Conservation (phyloP, 2,888 invertebrate species). For the Xestia sexstrigata region DNA sequence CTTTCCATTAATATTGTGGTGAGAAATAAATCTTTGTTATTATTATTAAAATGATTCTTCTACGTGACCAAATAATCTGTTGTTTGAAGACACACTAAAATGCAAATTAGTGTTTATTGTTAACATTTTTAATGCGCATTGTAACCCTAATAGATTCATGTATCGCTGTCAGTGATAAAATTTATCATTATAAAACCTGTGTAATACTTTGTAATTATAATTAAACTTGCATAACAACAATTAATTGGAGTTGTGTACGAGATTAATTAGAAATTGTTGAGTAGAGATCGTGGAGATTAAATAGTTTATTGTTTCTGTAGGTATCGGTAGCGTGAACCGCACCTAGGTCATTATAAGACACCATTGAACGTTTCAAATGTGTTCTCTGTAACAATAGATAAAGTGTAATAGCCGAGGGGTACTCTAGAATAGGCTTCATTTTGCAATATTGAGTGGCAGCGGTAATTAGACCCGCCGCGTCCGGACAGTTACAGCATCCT, state of each 20-base stretch:
- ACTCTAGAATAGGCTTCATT: constrained; percentile 84
- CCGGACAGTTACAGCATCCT: constrained; percentile 88
- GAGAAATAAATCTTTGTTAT: too few relatives aligned
- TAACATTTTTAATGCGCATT: constrained; percentile 66
- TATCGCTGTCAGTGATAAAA: constrained; percentile 74
- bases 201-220: constrained; percentile 81
- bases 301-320: constrained; percentile 80
- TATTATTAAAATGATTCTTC: too few relatives aligned
- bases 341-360: constrained; percentile 83
- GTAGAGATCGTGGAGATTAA: constrained; percentile 79
- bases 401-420: constrained; percentile 83
- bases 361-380: constrained; percentile 81
- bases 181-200: constrained; percentile 72
- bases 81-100: constrained; percentile 26
- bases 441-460: constrained; percentile 88
- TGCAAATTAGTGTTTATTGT: constrained; percentile 53
- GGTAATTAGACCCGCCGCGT: constrained; percentile 88
- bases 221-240: constrained; percentile 86
- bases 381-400: constrained; percentile 84
- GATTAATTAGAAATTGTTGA: constrained; percentile 87
- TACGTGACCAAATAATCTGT: background rate
- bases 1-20: too few relatives aligned
- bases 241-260: constrained; percentile 82
- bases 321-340: constrained; percentile 74
- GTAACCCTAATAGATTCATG: constrained; percentile 74